Conservation (phyloP, 2,888 invertebrate genomes). For the Argynnis bischoffii region DNA sequence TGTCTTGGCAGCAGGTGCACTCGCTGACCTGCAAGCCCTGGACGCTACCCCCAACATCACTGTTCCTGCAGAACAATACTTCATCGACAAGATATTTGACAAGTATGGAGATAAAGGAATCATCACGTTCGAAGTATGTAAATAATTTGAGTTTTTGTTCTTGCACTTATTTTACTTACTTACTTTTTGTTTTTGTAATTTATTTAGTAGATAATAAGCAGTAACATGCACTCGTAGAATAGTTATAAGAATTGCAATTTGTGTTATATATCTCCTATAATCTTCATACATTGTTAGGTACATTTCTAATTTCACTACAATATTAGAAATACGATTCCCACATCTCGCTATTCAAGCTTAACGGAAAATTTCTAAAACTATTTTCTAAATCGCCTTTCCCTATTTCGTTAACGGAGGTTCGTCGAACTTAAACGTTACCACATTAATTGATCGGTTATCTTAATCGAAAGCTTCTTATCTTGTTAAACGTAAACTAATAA, state of each 20-base stretch:
- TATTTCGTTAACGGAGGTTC: conserved; percentile 72
- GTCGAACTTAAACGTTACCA: conserved; percentile 64
- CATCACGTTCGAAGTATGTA: conserved; percentile 81
- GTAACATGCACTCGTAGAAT: too few species aligned
- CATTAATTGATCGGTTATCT: conserved; percentile 63
- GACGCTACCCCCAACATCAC: conserved; percentile 53
- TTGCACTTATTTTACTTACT: too few species aligned
- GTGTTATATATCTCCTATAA: neutral
- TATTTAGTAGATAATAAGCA: too few species aligned
- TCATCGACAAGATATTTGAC: conserved; percentile 79
- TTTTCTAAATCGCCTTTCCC: conserved; percentile 63
- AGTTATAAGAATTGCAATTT: neutral
- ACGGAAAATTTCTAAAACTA: conserved; percentile 49
- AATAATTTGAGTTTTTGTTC: neutral
- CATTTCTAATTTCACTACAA: conserved; percentile 28
- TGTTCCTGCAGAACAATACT: conserved; percentile 70
- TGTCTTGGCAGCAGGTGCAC: conserved; percentile 55
- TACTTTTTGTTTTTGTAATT: too few species aligned
- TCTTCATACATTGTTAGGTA: neutral
- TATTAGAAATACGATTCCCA: conserved; percentile 33
- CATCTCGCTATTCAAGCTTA: conserved; percentile 43
- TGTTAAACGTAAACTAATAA: conserved; percentile 49
- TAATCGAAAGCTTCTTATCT: conserved; percentile 61
- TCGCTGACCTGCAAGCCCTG: conserved; percentile 36
- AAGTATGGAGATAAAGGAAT: conserved; percentile 82